phyloP scores from a whole-genome alignment of 2,888 invertebrate species.

The Selenia dentaria region DNA sequence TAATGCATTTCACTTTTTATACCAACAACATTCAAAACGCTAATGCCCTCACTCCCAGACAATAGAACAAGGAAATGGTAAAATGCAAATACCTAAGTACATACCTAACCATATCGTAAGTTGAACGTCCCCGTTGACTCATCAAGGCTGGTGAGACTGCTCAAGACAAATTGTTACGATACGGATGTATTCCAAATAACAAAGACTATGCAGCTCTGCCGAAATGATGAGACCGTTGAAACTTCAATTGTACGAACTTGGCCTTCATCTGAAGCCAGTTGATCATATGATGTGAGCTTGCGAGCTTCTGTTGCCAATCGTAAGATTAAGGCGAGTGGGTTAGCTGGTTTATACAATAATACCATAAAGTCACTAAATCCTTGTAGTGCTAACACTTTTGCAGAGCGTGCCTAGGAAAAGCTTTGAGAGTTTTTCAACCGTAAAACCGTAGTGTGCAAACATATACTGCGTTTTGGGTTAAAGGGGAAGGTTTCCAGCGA shows the following conservation, averaged over 20 bases:
- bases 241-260: conserved; percentile 7
- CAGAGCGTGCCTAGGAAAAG: too few relatives aligned
- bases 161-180: conserved; percentile 27
- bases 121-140: conserved; percentile 40
- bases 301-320: neutral
- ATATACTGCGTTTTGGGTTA: too few relatives aligned
- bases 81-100: conserved; percentile 32
- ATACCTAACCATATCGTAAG: conserved; percentile 24
- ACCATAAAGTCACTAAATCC: too few relatives aligned
- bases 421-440: too few relatives aligned
- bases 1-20: conserved; percentile 22
- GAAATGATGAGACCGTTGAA: conserved; percentile 11
- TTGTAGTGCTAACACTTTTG: too few relatives aligned
- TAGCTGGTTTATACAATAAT: too few relatives aligned
- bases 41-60: conserved; percentile 28
- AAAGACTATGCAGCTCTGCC: conserved; percentile 23
- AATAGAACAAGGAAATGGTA: conserved; percentile 37
- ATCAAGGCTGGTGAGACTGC: conserved; percentile 32
- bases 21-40: conserved; percentile 9
- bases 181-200: conserved; percentile 28
- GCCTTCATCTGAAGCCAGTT: conserved; percentile 4
- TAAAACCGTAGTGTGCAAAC: too few relatives aligned
- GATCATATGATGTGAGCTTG: conserved; percentile 4
- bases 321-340: too few relatives aligned
- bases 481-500: too few relatives aligned